phyloP scores from a whole-genome alignment of 2,797 vertebrate genomes.

The Acanthurus leucopareius region DNA sequence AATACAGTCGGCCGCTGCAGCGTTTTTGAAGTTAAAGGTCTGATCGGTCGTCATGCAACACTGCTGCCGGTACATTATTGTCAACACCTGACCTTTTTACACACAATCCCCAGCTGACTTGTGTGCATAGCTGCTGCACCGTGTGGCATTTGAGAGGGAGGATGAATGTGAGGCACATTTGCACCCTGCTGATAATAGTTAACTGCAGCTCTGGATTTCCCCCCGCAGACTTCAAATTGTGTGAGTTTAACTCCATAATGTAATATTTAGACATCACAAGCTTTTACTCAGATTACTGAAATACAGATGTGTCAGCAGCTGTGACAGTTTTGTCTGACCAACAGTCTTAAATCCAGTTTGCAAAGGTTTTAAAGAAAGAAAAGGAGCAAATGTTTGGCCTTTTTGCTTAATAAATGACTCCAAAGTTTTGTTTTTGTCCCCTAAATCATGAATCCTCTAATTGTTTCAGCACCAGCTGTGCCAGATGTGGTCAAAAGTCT shows the following conservation, averaged over 20 bases:
- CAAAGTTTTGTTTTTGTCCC: not conserved
- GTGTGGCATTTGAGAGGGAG: constrained; percentile 39
- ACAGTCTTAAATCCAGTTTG: not conserved
- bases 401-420: not conserved
- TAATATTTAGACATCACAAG: not conserved
- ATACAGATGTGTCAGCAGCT: not conserved
- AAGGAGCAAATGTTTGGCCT: not conserved
- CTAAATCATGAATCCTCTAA: not conserved
- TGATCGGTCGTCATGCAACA: not conserved
- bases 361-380: not conserved
- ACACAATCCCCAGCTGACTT: constrained; percentile 22
- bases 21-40: constrained; percentile 25
- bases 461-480: not conserved
- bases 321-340: not conserved
- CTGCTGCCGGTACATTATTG: constrained; percentile 3
- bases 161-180: not conserved
- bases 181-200: constrained; percentile 9
- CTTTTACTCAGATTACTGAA: not conserved
- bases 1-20: too few relatives aligned
- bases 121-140: not conserved
- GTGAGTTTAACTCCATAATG: not conserved
- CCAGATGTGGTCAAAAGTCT: too few relatives aligned
- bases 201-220: not conserved
- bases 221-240: not conserved
- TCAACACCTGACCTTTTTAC: constrained; percentile 56